These are phyloP conservation scores for Oopsacas minuta DNA, from an alignment of 37 sponge, comb jelly and placozoan genomes.

Conservation along the genomic window DNA sequence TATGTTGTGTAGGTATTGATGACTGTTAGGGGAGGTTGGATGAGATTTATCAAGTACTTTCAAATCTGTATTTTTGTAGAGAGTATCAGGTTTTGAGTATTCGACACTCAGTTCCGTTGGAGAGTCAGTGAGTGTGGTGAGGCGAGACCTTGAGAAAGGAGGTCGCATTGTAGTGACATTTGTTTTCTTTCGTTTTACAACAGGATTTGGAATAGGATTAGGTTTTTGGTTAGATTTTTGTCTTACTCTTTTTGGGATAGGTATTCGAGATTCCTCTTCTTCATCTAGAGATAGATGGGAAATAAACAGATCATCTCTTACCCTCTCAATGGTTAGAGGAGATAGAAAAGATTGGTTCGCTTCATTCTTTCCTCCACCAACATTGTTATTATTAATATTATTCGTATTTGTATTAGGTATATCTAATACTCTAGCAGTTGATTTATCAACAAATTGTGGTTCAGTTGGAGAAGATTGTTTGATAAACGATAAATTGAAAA, in stretches of 20 bases:
- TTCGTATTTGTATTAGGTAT: not conserved
- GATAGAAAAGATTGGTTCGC: not conserved
- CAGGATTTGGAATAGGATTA: not conserved
- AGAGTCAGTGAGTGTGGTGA: not conserved
- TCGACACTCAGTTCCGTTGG: not conserved
- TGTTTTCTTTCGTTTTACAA: not conserved
- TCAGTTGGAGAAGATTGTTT: not conserved
- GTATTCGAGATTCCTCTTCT: not conserved
- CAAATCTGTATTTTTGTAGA: not conserved
- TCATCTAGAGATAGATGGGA: not conserved
- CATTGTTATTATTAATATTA: not conserved
- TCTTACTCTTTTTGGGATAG: not conserved
- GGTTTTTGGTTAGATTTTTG: not conserved
- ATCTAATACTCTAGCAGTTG: not conserved
- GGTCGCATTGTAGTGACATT: conserved; percentile 11
- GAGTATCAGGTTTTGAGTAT: not conserved
- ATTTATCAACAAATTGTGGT: not conserved
- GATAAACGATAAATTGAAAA: not conserved
- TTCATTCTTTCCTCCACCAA: not conserved
- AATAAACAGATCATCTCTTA: not conserved
- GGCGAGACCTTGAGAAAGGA: conserved; percentile 6
- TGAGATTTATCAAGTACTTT: not conserved
- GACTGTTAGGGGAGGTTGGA: not conserved
- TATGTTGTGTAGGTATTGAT: not conserved
- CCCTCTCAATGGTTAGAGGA: not conserved